phyloP scores from a whole-genome alignment of 2,888 invertebrate species.

The Xestia rhomboidea region DNA sequence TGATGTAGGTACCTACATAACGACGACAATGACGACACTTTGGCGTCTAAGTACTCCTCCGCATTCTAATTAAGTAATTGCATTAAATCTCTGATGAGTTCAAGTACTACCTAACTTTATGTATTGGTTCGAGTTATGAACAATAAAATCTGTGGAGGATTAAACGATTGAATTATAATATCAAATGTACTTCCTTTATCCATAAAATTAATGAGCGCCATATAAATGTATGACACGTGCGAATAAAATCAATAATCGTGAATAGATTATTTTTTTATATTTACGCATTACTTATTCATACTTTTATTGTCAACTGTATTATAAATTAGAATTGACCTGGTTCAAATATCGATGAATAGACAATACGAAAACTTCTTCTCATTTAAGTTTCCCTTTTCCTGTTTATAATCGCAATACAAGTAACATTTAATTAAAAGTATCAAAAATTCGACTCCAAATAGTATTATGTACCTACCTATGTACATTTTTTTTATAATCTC shows the following conservation, averaged over 20 bases:
- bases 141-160: slow-evolving; percentile 39
- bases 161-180: slow-evolving; percentile 8
- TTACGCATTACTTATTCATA: background rate
- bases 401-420: too few species aligned
- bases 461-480: too few species aligned
- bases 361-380: background rate
- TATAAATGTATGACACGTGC: slow-evolving; percentile 21
- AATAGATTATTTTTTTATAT: background rate
- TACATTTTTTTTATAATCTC: too few species aligned
- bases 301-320: background rate
- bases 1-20: too few species aligned
- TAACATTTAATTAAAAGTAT: too few species aligned
- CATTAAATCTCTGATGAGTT: background rate
- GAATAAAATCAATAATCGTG: slow-evolving; percentile 25
- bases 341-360: background rate
- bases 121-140: background rate
- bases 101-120: background rate
- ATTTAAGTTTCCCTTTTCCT: background rate
- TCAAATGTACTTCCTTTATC: slow-evolving; percentile 11
- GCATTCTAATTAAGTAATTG: background rate
- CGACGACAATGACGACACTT: too few species aligned
- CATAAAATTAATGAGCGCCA: slow-evolving; percentile 22
- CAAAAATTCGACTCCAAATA: too few species aligned
- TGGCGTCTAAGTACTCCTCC: background rate
- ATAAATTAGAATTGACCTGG: background rate